Evolutionary conservation across 2,888 invertebrate genomes (phyloP).

Genomic region (Polietes domitor): DNA sequence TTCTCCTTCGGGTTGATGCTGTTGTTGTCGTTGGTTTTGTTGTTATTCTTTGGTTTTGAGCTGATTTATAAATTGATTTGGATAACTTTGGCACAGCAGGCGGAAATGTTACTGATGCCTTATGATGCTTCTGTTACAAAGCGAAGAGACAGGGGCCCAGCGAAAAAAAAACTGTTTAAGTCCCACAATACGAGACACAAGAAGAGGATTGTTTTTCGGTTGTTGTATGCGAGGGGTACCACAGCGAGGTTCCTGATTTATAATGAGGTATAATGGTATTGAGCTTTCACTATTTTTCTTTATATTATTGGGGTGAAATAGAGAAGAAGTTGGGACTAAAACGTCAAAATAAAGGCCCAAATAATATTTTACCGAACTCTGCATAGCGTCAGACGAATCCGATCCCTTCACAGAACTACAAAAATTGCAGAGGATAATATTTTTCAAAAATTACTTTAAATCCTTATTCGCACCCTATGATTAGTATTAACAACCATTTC

Average conservation of each 20-base stretch:
- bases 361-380: too few species aligned
- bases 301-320: too few species aligned
- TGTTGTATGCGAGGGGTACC: background rate
- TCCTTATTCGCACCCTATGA: too few species aligned
- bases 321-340: too few species aligned
- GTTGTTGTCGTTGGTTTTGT: slow-evolving; percentile 33
- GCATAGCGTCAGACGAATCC: too few species aligned
- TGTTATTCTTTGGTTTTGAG: slow-evolving; percentile 66
- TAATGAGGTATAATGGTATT: background rate
- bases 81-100: slow-evolving; percentile 78
- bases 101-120: slow-evolving; percentile 70
- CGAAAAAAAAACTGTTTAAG: slow-evolving; percentile 5
- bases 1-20: slow-evolving; percentile 19
- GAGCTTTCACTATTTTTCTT: too few species aligned
- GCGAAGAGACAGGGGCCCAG: background rate
- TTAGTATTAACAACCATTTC: too few species aligned
- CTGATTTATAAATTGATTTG: slow-evolving; percentile 80
- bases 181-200: slow-evolving; percentile 25
- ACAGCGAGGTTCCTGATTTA: background rate
- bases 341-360: too few species aligned
- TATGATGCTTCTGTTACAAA: slow-evolving; percentile 67
- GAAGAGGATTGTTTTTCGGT: slow-evolving; percentile 2
- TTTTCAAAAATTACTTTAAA: too few species aligned
- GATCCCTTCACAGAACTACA: too few species aligned
- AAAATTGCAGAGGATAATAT: too few species aligned